Conservation (phyloP, 2,113 vertebrate species). For the Dasyurus viverrinus region DNA sequence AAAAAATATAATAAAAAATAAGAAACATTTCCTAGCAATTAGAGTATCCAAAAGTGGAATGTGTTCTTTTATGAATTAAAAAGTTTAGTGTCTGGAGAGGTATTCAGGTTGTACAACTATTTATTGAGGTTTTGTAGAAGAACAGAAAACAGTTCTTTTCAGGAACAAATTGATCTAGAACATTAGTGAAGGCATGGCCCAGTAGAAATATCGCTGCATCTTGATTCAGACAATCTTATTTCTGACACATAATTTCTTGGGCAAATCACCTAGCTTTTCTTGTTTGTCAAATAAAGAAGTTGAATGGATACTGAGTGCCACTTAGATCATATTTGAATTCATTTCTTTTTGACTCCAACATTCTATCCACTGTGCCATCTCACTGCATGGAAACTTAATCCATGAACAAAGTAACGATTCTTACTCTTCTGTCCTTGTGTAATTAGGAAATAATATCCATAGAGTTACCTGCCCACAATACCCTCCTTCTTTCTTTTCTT, state of each 20-base stretch:
- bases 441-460: not conserved
- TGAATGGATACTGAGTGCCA: not conserved
- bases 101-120: not conserved
- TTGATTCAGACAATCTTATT: not conserved
- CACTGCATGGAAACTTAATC: not conserved
- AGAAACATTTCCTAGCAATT: not conserved
- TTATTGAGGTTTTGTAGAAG: not conserved
- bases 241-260: not conserved
- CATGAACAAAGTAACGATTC: not conserved
- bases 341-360: not conserved
- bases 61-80: not conserved
- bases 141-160: not conserved
- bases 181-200: not conserved
- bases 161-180: not conserved
- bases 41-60: not conserved
- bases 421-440: not conserved
- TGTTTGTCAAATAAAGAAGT: not conserved
- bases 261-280: not conserved
- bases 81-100: not conserved
- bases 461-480: not conserved
- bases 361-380: not conserved
- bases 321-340: not conserved
- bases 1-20: no score
- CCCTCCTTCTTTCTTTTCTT: not conserved
- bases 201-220: not conserved